phyloP scores from a whole-genome alignment of 2,113 vertebrate species.

The Cyphomyrus discorhynchus region DNA sequence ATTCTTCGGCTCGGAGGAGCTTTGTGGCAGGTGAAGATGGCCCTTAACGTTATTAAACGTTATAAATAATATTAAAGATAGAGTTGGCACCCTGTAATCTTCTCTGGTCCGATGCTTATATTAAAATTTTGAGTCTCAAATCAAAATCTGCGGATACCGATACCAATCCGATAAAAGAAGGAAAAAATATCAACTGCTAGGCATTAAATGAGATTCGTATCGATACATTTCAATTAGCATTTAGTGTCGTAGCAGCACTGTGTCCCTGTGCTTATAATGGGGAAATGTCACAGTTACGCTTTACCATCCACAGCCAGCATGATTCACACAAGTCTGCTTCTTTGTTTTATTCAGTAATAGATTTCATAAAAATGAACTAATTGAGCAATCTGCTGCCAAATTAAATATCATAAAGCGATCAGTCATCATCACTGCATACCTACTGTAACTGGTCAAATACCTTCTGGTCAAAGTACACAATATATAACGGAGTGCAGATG shows the following conservation, averaged over 20 bases:
- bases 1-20: background rate
- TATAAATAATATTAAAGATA: background rate
- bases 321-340: background rate
- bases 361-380: background rate
- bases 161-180: background rate
- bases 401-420: background rate
- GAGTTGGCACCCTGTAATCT: background rate
- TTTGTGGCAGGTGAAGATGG: background rate
- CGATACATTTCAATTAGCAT: background rate
- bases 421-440: background rate
- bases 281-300: no score
- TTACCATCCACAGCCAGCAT: background rate
- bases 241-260: background rate
- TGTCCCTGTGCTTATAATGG: no score
- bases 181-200: background rate
- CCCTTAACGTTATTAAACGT: background rate
- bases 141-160: background rate
- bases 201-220: background rate
- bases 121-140: background rate
- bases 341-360: background rate
- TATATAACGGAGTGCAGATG: background rate
- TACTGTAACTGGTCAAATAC: background rate
- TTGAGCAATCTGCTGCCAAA: background rate
- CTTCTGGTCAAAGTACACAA: background rate
- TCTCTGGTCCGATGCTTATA: background rate